Evolutionary conservation across 2,797 vertebrate genomes (phyloP), one percentile per base, ranked within the genome.

Genomic region (Eospalax fontanierii): DNA sequence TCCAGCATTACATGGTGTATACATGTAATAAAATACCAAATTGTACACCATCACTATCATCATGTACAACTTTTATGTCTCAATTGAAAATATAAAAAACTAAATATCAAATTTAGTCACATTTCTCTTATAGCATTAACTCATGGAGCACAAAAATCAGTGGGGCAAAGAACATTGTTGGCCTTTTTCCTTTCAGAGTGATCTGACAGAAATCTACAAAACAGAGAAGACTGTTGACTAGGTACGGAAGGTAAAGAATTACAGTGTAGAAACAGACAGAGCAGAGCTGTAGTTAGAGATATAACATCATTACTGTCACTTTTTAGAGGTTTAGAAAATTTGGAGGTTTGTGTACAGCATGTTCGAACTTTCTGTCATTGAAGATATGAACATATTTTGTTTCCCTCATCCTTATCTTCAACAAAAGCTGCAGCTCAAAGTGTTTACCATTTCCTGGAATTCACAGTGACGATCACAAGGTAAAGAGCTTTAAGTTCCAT

Each of bases 111-210:
- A 85, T 90, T 88, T 59, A 96, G 57, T n/a, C 2, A 81, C 73
- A 82, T 91, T 35, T 95, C 26, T 96, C 59, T 93, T 86, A 87
- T 87, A 54, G 65, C 35, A 81, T 87, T 87, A 87, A 35, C 33
- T 94, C 63, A 92, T 18, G 35, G 68, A 79, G 89, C 50, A 50
- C n/a, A 79, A 50, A 78, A 24, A 54, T 94, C 30, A 50, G 83
- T 61, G 87, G 38, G 70, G 63, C 38, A 82, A 94, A 59, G 85
- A 76, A 30, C 43, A 11, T 66, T 95, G 78, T 66, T 84, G 82
- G 70, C 40, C 38, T 21, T 40, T 22, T 3, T 78, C 35, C 26
- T 26, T 92, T 79, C 83, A 26, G 80, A 80, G 61, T 43, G 79
- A 14, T 80, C 40, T 90, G 16, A 73, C 84, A 76, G 38, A 68